These are phyloP conservation scores for Lathamus discolor DNA, from an alignment of 2,113 vertebrate genomes.

Conservation along the genomic window DNA sequence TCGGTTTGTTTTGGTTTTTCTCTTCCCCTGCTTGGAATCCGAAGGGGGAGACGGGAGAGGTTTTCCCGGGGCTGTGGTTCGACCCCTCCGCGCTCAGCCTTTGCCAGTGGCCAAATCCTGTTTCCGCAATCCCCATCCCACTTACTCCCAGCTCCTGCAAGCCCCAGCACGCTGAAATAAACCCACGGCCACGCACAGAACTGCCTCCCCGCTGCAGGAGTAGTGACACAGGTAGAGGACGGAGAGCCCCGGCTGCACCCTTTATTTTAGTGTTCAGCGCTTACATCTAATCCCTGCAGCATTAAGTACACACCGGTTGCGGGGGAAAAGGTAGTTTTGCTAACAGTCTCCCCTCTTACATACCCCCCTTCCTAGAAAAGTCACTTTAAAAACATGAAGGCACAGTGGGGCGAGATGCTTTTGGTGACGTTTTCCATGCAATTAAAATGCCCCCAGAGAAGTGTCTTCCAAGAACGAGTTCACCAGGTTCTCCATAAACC, in stretches of 20 bases:
- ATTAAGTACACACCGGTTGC: fast-evolving
- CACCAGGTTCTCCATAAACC: neutral
- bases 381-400: neutral
- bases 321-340: neutral
- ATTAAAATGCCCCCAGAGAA: neutral
- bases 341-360: neutral
- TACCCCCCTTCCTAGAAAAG: too few species aligned
- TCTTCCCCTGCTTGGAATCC: neutral
- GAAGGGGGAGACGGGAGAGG: neutral
- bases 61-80: neutral
- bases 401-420: neutral
- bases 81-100: neutral
- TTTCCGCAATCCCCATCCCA: fast-evolving
- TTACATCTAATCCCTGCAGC: neutral
- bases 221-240: neutral
- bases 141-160: neutral
- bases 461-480: neutral
- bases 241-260: neutral
- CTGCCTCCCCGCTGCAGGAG: too few species aligned
- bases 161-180: neutral
- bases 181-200: neutral
- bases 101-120: neutral
- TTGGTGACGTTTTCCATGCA: neutral
- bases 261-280: neutral
- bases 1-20: neutral